Conservation (phyloP, 2,888 invertebrate genomes). For the Eristalis tenax region DNA sequence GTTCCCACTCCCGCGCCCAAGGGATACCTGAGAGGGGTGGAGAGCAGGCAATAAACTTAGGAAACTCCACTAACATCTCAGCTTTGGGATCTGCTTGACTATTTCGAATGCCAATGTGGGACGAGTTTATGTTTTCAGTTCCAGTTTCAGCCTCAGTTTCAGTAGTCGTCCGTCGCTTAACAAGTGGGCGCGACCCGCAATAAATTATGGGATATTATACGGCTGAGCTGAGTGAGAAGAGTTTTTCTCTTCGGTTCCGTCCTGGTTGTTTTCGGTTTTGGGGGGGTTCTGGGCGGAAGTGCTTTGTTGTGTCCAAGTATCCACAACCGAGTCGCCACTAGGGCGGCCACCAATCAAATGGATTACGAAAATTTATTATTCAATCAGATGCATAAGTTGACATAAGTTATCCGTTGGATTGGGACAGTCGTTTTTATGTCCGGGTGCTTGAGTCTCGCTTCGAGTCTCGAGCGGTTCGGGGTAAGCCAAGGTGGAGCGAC, state of each 20-base stretch:
- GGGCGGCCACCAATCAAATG: constrained; percentile 34
- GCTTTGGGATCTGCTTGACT: constrained; percentile 27
- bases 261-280: background rate
- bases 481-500: background rate
- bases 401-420: constrained; percentile 25
- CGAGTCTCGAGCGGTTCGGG: no score
- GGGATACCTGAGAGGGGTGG: background rate
- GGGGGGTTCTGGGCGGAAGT: constrained; percentile 3
- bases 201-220: constrained; percentile 43
- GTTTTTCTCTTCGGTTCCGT: background rate
- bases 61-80: constrained; percentile 23
- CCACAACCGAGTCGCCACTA: constrained; percentile 12
- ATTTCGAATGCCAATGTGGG: constrained; percentile 10
- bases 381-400: constrained; percentile 51
- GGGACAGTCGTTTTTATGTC: constrained; percentile 14
- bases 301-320: constrained; percentile 21
- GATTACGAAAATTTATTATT: constrained; percentile 46
- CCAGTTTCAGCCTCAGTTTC: background rate
- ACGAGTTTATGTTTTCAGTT: constrained; percentile 1
- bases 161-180: background rate
- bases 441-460: background rate
- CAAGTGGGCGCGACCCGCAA: constrained; percentile 28
- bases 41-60: background rate
- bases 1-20: background rate
- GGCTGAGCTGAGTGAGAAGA: constrained; percentile 4